Evolutionary conservation across 2,797 vertebrate species (phyloP), one percentile per base, ranked within the genome.

Genomic region (Anguilla obscura): DNA sequence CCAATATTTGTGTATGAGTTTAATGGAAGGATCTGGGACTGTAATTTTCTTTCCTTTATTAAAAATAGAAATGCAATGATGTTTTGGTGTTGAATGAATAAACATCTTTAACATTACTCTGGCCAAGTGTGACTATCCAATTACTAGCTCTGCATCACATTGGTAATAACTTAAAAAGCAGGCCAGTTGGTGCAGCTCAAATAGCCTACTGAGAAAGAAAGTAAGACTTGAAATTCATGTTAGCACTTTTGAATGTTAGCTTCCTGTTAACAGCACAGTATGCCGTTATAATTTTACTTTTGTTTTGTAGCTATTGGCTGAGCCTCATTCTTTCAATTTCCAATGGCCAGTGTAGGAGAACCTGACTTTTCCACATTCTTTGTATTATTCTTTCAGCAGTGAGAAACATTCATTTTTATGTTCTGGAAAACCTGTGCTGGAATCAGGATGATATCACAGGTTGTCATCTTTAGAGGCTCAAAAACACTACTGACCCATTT

Each of bases 31-130:
- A 71, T 74, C 89, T 90, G 90, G 92, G 94, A 93, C 92, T 93
- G 93, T 92, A 86, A 92, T 88, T 89, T 86, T 0, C 30, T 8
- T 86, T 93, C 89, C 92, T 93, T 92, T 90, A 89, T 74, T 85
- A 86, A 33, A 89, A 85, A 21, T 56, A 45, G 89, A 80, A 88
- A 86, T 56, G 9, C 86, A 0, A 83, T 33, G 66, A 7, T 92
- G 92, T 91, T 91, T 91, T 91, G 87, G 90, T 87, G 87, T 94
- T 90, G 89, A 92, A 92, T 89, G 48, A 94, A 92, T 92, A 92
- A 93, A 93, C 86, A 54, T 86, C 86, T 90, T 89, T 18, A 90
- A 89, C 88, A 84, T 86, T 85, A 48, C 14, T 86, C 63, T 86
- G 0, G n/a, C 0, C 85, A 16, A 14, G 30, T 74, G 87, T 45